Evolutionary conservation across 2,797 vertebrate genomes (phyloP), one percentile per base, ranked within the genome.

Genomic region (Sebastes iracundus): DNA sequence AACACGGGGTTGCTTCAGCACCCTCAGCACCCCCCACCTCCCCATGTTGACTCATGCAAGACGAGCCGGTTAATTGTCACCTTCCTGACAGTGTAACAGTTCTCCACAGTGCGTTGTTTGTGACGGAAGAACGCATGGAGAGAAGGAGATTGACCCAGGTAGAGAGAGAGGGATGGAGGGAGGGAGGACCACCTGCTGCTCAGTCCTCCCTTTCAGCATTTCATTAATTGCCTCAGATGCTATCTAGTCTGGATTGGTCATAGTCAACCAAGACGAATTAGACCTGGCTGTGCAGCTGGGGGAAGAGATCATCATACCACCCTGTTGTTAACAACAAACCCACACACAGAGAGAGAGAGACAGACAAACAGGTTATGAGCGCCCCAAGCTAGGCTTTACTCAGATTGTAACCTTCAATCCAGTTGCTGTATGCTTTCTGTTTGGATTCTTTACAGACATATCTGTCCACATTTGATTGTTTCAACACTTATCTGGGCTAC

Each of bases 211-310:
- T 12, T n/a, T 66, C 30, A 38, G 22, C 32, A 14, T 60, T 81
- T 69, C 14, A 65, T 65, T 79, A 87, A 81, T 87, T 82, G 72
- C 49, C 8, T 72, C n/a, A 20, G 68, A 81, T 80, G 59, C 5
- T 56, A 58, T 88, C 81, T 53, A 1, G 4, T 46, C 49, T 18
- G 12, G 30, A 87, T 87, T 84, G 30, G 81, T 78, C 80, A 75
- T 32, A 46, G 76, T 61, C 33, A 70, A 33, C 33, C 42, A 16
- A 25, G 46, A 60, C 53, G 68, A 61, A 86, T 90, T 65, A 49
- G 11, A 77, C 13, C 5, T 35, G n/a, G 10, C 13, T 73, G 7
- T 60, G 58, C 25, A 52, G 56, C 59, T 28, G 64, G 60, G 49
- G 42, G 58, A 38, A 20, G 2, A 46, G 4, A 25, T 30, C 72